A percentile compares a stretch with the other conserved stretches of the same genome.
These are phyloP conservation scores for Folsomia candida DNA, from an alignment of 2,888 invertebrate species.

Conservation along the genomic window DNA sequence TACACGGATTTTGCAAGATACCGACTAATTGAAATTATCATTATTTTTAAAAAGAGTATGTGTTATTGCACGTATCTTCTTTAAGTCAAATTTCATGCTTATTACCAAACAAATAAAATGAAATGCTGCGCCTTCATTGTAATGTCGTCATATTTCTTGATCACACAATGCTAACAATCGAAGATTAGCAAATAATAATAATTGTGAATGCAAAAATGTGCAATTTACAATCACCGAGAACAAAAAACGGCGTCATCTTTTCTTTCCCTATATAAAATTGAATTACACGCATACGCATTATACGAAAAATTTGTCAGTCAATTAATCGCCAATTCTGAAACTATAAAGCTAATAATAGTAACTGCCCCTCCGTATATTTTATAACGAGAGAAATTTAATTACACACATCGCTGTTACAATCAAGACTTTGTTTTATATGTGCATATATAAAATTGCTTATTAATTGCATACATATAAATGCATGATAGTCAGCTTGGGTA, in stretches of 20 bases:
- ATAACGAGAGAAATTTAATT: conserved; percentile 16
- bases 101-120: background rate
- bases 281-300: no score
- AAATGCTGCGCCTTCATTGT: background rate
- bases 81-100: background rate
- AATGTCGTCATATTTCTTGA: background rate
- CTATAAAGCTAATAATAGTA: background rate
- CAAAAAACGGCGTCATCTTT: background rate
- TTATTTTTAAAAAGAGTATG: background rate
- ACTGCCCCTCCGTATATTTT: background rate
- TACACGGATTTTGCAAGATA: no score
- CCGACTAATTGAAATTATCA: background rate
- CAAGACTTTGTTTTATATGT: background rate
- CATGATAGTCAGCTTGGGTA: no score
- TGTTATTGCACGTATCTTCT: background rate
- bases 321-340: background rate
- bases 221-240: background rate
- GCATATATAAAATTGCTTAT: no score
- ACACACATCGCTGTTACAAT: background rate
- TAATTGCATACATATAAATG: no score
- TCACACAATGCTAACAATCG: background rate
- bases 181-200: background rate
- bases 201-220: background rate
- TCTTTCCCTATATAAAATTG: background rate
- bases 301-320: background rate